Evolutionary conservation across 53 echinoderm and acorn worm species (phyloP).

Genomic region (Echinometra lucunter): DNA sequence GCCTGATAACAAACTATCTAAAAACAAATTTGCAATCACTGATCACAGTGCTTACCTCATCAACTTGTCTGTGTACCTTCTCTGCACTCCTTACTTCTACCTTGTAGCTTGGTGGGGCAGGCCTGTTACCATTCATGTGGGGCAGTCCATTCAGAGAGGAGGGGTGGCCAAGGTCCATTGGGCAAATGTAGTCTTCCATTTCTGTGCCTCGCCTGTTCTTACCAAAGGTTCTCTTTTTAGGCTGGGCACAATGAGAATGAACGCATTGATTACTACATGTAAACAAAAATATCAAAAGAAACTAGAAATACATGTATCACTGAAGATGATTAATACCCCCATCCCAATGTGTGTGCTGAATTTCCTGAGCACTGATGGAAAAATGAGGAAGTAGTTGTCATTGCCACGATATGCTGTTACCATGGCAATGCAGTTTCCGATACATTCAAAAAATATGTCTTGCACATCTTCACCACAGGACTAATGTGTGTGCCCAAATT

Average conservation of each 20-base stretch:
- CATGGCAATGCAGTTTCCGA: no score
- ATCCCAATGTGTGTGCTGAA: no score
- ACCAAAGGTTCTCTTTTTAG: conserved; percentile 88
- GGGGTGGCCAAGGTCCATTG: conserved; percentile 90
- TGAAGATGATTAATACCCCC: no score
- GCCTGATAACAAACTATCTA: background rate
- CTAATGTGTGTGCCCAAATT: no score
- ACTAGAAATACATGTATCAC: background rate
- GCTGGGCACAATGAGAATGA: conserved; percentile 68
- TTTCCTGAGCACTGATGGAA: no score
- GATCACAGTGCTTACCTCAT: conserved; percentile 76
- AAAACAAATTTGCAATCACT: background rate
- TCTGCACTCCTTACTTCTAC: conserved; percentile 91
- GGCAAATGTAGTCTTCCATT: conserved; percentile 91
- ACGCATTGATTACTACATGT: background rate
- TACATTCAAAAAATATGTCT: no score
- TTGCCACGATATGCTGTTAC: background rate
- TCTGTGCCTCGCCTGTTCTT: conserved; percentile 79
- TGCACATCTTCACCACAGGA: no score
- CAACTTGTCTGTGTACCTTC: conserved; percentile 81
- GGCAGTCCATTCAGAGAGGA: conserved; percentile 65
- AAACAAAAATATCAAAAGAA: no score
- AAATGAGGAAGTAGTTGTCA: background rate
- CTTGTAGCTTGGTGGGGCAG: conserved; percentile 77
- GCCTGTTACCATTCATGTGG: conserved; percentile 77